Percentiles rank a stretch among this genome's conserved stretches.
phyloP scores from a whole-genome alignment of 2,797 vertebrate species.

The Champsocephalus gunnari region DNA sequence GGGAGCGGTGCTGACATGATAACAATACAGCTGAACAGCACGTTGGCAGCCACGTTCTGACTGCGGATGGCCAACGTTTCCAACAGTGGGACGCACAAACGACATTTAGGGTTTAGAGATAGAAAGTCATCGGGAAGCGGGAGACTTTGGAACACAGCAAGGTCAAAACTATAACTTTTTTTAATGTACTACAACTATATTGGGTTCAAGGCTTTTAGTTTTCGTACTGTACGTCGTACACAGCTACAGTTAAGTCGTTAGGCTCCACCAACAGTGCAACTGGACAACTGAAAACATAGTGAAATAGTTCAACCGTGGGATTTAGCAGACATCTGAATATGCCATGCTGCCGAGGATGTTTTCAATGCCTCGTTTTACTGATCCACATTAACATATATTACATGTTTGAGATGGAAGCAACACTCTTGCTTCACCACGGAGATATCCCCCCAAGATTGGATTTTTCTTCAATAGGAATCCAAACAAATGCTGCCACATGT shows the following conservation, averaged over 20 bases:
- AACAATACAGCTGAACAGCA: slow-evolving; percentile 39
- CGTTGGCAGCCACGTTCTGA: slow-evolving; percentile 30
- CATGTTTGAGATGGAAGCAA: background rate
- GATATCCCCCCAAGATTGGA: background rate
- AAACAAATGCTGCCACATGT: too few species aligned
- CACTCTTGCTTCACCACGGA: background rate
- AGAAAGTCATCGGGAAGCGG: slow-evolving; percentile 1
- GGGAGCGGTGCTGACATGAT: slow-evolving; percentile 32
- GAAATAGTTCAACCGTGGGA: background rate
- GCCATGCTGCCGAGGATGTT: background rate
- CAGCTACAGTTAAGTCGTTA: too few species aligned
- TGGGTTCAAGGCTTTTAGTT: too few species aligned
- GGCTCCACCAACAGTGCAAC: too few species aligned
- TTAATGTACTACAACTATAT: too few species aligned
- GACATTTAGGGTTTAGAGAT: background rate
- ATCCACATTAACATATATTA: background rate
- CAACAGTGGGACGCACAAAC: slow-evolving; percentile 26
- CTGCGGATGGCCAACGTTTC: slow-evolving; percentile 31
- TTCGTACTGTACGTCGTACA: too few species aligned
- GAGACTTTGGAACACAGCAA: background rate
- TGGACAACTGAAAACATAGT: too few species aligned
- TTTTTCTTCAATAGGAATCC: slow-evolving; percentile 1
- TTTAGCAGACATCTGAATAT: slow-evolving; percentile 15
- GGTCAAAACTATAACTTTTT: background rate
- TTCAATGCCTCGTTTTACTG: slow-evolving; percentile 4